Evolutionary conservation across 1,140 invertebrate species (phyloP).

Genomic region (Papilio machaon): DNA sequence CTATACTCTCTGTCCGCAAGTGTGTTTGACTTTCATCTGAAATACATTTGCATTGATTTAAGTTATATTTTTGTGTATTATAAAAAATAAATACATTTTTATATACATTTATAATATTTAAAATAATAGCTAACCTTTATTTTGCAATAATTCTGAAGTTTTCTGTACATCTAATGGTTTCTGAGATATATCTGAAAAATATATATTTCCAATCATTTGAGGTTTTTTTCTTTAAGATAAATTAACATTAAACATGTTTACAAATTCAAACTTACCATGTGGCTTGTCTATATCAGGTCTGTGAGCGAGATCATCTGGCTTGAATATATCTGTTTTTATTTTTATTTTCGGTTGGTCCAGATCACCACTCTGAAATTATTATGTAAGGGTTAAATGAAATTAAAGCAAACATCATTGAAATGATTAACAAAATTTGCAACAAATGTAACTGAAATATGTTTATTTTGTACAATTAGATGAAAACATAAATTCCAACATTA

Average conservation of each 20-base stretch:
- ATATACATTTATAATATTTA: neutral
- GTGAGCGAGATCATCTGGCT: conserved; percentile 70
- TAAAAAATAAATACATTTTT: neutral
- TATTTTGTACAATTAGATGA: no score
- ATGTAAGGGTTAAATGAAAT: neutral
- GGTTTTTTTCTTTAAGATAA: no score
- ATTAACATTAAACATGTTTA: neutral
- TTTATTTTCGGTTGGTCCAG: conserved; percentile 77
- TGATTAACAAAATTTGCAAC: no score
- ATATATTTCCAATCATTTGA: neutral
- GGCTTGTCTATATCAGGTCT: conserved; percentile 63
- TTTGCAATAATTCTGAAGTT: conserved; percentile 52
- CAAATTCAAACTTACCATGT: conserved; percentile 52
- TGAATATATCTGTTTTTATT: conserved; percentile 78
- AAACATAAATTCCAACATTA: no score
- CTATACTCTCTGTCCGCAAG: conserved; percentile 46
- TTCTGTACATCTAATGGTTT: conserved; percentile 64
- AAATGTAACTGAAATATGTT: no score
- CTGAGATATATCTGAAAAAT: conserved; percentile 59
- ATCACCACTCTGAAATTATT: conserved; percentile 57
- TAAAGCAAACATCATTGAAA: no score
- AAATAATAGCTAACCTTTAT: conserved; percentile 56
- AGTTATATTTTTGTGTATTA: neutral
- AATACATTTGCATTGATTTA: neutral
- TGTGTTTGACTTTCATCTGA: conserved; percentile 59